Percentiles rank a stretch among this genome's conserved stretches.
Evolutionary conservation across 2,888 invertebrate genomes (phyloP).

Genomic region (Ectemnius continuus): DNA sequence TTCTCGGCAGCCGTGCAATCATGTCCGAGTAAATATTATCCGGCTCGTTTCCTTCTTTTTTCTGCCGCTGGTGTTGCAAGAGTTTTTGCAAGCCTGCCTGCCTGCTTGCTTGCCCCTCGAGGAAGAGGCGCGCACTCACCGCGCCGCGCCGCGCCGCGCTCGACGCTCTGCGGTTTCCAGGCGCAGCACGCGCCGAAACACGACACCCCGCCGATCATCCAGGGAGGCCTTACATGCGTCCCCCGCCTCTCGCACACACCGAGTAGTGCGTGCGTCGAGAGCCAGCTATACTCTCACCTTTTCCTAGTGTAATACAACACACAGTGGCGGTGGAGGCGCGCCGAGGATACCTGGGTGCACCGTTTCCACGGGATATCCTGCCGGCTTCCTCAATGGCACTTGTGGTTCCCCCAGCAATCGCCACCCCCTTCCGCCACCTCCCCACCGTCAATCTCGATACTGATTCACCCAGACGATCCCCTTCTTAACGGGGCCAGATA

Average conservation of each 20-base stretch:
- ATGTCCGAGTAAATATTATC: background rate
- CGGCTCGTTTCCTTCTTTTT: background rate
- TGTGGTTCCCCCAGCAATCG: background rate
- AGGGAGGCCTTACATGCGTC: slow-evolving; percentile 65
- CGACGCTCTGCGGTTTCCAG: slow-evolving; percentile 65
- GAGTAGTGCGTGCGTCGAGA: slow-evolving; percentile 29
- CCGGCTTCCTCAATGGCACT: slow-evolving; percentile 34
- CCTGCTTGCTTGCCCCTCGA: no score
- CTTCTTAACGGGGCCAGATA: no score
- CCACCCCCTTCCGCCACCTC: background rate
- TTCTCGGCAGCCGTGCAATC: no score
- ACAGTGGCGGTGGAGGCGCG: no score
- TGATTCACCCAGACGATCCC: no score
- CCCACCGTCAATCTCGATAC: background rate
- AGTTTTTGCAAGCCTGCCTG: no score
- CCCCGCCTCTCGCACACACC: slow-evolving; percentile 43
- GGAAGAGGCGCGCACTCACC: slow-evolving; percentile 3
- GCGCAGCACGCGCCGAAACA: slow-evolving; percentile 75
- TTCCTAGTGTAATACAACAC: slow-evolving; percentile 1
- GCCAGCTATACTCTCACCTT: background rate
- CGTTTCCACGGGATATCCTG: slow-evolving; percentile 49
- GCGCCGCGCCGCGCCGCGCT: no score
- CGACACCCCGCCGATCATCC: slow-evolving; percentile 62
- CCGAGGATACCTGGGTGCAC: no score
- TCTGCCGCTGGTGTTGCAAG: no score